Evolutionary conservation across 2,797 vertebrate species (phyloP).

Genomic region (Ciconia nigra): DNA sequence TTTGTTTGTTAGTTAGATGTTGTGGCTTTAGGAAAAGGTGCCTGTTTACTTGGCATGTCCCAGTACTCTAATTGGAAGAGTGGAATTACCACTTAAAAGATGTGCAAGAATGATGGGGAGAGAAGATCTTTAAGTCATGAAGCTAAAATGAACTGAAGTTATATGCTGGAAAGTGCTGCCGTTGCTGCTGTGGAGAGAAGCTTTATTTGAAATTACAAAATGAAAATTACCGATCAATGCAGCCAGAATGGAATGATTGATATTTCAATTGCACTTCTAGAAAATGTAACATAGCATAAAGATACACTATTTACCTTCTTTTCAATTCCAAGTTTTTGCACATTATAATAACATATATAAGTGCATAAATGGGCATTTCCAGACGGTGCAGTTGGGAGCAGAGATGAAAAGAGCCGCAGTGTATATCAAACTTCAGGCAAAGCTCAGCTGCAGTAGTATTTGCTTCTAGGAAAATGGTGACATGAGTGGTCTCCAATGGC

Average conservation of each 20-base stretch:
- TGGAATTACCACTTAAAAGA: slow-evolving; percentile 68
- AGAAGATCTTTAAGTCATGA: slow-evolving; percentile 55
- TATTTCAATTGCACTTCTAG: slow-evolving; percentile 42
- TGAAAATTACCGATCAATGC: slow-evolving; percentile 75
- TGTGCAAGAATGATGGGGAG: slow-evolving; percentile 57
- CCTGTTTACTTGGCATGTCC: slow-evolving; percentile 61
- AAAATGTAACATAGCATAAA: slow-evolving; percentile 49
- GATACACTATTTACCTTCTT: slow-evolving; percentile 61
- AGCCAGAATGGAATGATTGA: slow-evolving; percentile 59
- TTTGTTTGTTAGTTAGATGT: slow-evolving; percentile 14
- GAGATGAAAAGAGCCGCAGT: neutral
- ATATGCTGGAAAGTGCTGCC: slow-evolving; percentile 41
- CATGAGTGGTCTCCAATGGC: neutral
- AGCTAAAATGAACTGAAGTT: slow-evolving; percentile 66
- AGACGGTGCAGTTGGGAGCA: neutral
- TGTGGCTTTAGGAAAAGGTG: slow-evolving; percentile 50
- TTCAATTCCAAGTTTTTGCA: slow-evolving; percentile 47
- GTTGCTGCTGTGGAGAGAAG: slow-evolving; percentile 36
- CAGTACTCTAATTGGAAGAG: slow-evolving; percentile 72
- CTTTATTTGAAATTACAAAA: slow-evolving; percentile 75
- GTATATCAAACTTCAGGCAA: neutral
- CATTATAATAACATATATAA: neutral
- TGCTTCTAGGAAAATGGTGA: neutral
- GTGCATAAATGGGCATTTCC: slow-evolving; percentile 8
- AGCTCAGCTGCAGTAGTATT: neutral